These are phyloP conservation scores for Leucophenga montana DNA, from an alignment of 2,888 invertebrate species.

Conservation along the genomic window DNA sequence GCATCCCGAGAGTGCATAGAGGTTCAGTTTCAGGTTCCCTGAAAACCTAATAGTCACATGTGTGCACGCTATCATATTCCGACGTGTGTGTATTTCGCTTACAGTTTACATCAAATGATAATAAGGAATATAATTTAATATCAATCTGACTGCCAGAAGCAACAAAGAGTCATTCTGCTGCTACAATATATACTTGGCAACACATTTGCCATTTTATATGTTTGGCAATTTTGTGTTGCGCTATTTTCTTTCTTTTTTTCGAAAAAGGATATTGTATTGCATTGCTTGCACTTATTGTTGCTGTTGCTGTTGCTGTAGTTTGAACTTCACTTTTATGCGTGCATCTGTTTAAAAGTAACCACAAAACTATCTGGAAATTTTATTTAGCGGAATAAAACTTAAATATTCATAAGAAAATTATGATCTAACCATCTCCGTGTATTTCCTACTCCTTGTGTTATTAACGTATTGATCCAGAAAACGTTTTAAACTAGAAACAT, in stretches of 20 bases:
- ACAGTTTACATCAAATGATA: conserved; percentile 58
- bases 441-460: no score
- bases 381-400: no score
- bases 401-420: no score
- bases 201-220: conserved; percentile 33
- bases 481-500: no score
- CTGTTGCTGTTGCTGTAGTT: conserved; percentile 26
- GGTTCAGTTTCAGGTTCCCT: neutral
- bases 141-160: conserved; percentile 66
- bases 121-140: conserved; percentile 73
- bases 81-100: conserved; percentile 35
- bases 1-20: neutral
- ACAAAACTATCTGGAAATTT: no score
- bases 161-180: conserved; percentile 49
- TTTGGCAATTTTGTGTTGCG: conserved; percentile 23
- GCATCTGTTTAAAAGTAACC: conserved; percentile 28
- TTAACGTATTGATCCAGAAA: no score
- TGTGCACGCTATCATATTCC: conserved; percentile 13
- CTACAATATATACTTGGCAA: conserved; percentile 27
- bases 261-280: conserved; percentile 20
- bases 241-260: conserved; percentile 40
- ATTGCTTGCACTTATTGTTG: neutral
- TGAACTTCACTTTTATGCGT: conserved; percentile 65
- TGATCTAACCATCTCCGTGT: no score
- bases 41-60: conserved; percentile 27